A percentile compares a stretch with the other conserved stretches of the same genome.
These are phyloP conservation scores for Tympanoctomys barrerae DNA, from an alignment of 2,797 vertebrate species.

Conservation along the genomic window DNA sequence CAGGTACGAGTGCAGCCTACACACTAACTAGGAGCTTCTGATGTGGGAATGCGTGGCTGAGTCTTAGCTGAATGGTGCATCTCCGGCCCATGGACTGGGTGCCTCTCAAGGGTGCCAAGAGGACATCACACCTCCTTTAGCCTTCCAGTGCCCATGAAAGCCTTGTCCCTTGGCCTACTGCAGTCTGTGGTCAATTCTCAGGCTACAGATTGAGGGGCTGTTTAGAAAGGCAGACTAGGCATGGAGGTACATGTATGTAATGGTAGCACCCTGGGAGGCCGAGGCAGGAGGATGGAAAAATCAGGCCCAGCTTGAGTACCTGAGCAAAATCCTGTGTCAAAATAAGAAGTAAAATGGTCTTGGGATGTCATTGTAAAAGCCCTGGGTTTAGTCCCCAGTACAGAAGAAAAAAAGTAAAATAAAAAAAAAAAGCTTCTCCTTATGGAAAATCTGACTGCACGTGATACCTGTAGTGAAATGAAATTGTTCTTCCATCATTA, in stretches of 20 bases:
- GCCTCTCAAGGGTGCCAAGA: background rate
- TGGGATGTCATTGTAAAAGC: no score
- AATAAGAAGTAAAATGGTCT: background rate
- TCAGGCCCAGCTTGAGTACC: no score
- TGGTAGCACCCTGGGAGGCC: background rate
- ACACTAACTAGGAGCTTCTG: background rate
- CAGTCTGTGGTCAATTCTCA: background rate
- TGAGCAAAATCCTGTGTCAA: background rate
- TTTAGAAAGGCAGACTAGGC: background rate
- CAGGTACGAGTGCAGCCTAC: background rate
- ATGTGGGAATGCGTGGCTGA: background rate
- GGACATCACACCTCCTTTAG: background rate
- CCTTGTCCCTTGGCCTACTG: background rate
- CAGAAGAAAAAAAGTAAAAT: background rate
- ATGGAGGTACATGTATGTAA: background rate
- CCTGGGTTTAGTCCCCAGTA: background rate
- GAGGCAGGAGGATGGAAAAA: background rate
- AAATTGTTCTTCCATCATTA: background rate
- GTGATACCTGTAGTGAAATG: background rate
- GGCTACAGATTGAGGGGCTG: background rate
- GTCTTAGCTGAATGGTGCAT: no score
- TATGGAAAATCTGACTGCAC: constrained; percentile 19
- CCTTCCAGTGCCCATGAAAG: background rate
- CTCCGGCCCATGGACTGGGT: background rate
- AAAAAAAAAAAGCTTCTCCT: background rate